Evolutionary conservation across 2,113 vertebrate species (phyloP).

Genomic region (Pangasianodon hypophthalmus): DNA sequence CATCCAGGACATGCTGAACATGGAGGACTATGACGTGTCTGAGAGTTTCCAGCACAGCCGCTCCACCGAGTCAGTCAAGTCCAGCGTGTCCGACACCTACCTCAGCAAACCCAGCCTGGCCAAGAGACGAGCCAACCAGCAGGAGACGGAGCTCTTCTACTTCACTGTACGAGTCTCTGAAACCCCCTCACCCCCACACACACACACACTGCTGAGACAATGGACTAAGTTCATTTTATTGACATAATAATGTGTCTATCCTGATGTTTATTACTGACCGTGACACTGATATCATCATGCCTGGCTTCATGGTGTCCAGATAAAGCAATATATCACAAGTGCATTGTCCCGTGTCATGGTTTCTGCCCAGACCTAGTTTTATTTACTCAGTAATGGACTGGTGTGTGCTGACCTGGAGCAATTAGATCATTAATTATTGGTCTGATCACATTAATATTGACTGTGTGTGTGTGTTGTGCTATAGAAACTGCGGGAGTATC

Average conservation of each 20-base stretch:
- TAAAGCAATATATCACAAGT: background rate
- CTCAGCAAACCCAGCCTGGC: conserved; percentile 98
- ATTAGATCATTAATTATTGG: conserved; percentile 36
- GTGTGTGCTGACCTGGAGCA: conserved; percentile 21
- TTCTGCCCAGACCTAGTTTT: background rate
- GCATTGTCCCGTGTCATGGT: background rate
- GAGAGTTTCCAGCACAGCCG: conserved; percentile 98
- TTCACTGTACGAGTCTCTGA: conserved; percentile 82
- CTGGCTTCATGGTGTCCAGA: background rate
- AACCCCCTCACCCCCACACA: background rate
- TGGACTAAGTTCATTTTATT: background rate
- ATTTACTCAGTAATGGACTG: conserved; percentile 36
- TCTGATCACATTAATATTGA: conserved; percentile 45
- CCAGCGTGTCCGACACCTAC: conserved; percentile 95
- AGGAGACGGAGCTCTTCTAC: conserved; percentile 98
- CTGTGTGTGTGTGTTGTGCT: conserved; percentile 14
- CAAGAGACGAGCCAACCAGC: conserved; percentile 95
- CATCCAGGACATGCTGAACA: conserved; percentile 94
- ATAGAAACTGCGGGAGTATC: conserved; percentile 95
- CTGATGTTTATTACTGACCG: background rate
- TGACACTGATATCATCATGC: background rate
- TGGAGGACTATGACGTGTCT: conserved; percentile 95
- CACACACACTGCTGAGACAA: background rate
- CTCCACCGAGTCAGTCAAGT: conserved; percentile 97
- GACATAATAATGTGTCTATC: background rate